Evolutionary conservation across 1,140 invertebrate genomes (phyloP).

Genomic region (Trachymyrmex cornetzi): DNA sequence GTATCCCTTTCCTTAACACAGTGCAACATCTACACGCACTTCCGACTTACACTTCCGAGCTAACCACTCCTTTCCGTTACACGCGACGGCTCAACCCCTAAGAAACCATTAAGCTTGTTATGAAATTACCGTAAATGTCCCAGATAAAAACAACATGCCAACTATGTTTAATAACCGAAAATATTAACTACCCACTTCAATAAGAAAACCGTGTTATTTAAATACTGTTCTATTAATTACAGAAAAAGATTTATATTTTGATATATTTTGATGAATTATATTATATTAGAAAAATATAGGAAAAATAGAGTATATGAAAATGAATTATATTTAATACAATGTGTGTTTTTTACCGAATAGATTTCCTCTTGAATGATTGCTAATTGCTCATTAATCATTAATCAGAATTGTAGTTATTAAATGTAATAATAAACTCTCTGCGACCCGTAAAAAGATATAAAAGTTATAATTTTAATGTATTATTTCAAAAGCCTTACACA

Average conservation of each 20-base stretch:
- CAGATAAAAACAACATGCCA: conserved; percentile 49
- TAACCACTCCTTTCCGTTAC: conserved; percentile 78
- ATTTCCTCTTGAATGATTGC: neutral
- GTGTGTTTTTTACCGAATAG: neutral
- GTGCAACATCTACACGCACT: conserved; percentile 77
- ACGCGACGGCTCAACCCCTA: conserved; percentile 68
- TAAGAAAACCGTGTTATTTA: neutral
- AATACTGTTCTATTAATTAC: neutral
- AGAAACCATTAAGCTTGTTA: conserved; percentile 62
- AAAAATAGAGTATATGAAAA: neutral
- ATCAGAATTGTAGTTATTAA: neutral
- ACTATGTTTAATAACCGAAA: neutral
- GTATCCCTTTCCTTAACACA: conserved; percentile 65
- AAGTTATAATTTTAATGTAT: conserved; percentile 5
- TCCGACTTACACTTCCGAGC: conserved; percentile 76
- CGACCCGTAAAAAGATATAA: neutral
- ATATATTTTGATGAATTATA: neutral
- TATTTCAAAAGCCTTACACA: conserved; percentile 2
- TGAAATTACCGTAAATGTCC: conserved; percentile 60
- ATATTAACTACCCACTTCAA: neutral
- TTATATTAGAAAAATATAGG: neutral
- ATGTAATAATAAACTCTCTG: neutral
- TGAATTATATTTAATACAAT: neutral
- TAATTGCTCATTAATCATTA: conserved; percentile 16
- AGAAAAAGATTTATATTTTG: neutral